phyloP scores from a whole-genome alignment of 2,113 vertebrate genomes.

The Otis tarda region DNA sequence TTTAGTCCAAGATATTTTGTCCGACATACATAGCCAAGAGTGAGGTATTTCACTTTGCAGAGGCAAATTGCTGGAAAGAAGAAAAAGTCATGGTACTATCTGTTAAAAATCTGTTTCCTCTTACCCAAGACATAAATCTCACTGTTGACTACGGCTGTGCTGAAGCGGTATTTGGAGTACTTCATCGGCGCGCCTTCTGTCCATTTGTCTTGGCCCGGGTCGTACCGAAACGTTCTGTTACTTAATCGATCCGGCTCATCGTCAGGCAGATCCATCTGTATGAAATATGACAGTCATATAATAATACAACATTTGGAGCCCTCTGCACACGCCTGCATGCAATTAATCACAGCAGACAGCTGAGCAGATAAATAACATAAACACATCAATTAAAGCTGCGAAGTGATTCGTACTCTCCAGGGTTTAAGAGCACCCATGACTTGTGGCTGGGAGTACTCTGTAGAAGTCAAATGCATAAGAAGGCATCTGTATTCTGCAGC shows the following conservation, averaged over 20 bases:
- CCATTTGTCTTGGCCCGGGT: constrained; percentile 90
- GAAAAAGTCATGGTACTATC: constrained; percentile 33
- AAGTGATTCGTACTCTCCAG: constrained; percentile 2
- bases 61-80: constrained; percentile 51
- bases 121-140: constrained; percentile 96
- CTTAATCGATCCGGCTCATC: constrained; percentile 95
- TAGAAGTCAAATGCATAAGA: not conserved
- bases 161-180: constrained; percentile 94
- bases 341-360: constrained; percentile 66
- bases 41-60: constrained; percentile 37
- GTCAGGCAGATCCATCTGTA: constrained; percentile 87
- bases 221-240: constrained; percentile 88
- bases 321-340: constrained; percentile 2
- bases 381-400: constrained; percentile 61
- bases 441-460: not conserved
- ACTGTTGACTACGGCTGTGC: constrained; percentile 82
- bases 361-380: constrained; percentile 61
- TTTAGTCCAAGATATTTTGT: not conserved
- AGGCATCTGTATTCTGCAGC: not conserved
- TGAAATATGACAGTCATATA: constrained; percentile 69
- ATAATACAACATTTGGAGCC: constrained; percentile 56
- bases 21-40: not conserved
- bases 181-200: constrained; percentile 85
- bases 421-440: not conserved
- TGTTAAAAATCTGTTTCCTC: constrained; percentile 61